Conservation (phyloP, 2,888 invertebrate species). For the Drosophila meridionalis region DNA sequence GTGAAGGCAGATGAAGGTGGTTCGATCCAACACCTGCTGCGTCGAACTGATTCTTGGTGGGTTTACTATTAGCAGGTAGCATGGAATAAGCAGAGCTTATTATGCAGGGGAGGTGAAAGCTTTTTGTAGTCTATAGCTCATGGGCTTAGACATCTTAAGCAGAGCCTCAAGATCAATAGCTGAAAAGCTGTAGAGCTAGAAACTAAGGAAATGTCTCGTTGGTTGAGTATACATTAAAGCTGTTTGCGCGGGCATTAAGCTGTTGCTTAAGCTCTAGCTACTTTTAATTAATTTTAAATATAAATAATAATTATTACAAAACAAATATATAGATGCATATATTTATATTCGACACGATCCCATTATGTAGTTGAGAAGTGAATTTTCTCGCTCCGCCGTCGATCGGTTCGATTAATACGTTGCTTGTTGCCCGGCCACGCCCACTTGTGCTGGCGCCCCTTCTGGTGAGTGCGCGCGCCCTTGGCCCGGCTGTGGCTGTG, state of each 20-base stretch:
- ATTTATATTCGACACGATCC: neutral
- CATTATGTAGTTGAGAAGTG: neutral
- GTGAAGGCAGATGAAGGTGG: neutral
- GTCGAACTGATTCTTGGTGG: neutral
- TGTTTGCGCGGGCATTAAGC: too few species aligned
- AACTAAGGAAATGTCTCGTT: too few species aligned
- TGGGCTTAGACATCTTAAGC: too few species aligned
- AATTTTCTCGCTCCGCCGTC: neutral
- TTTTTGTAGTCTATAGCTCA: too few species aligned
- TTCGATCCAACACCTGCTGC: neutral
- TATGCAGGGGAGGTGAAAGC: too few species aligned
- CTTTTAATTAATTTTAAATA: too few species aligned
- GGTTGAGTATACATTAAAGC: too few species aligned
- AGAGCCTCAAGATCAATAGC: too few species aligned
- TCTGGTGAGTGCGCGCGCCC: neutral
- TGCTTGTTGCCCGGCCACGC: constrained; percentile 6
- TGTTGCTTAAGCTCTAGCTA: too few species aligned
- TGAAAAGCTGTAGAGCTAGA: too few species aligned
- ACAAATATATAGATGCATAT: too few species aligned
- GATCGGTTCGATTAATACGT: constrained; percentile 40
- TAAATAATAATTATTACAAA: neutral
- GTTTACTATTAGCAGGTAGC: neutral
- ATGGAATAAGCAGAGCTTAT: neutral
- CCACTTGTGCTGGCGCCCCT: neutral
- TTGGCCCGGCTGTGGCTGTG: neutral